Evolutionary conservation across 2,888 invertebrate genomes (phyloP), one percentile per base, ranked within the genome.

Genomic region (Sericinus montela): DNA sequence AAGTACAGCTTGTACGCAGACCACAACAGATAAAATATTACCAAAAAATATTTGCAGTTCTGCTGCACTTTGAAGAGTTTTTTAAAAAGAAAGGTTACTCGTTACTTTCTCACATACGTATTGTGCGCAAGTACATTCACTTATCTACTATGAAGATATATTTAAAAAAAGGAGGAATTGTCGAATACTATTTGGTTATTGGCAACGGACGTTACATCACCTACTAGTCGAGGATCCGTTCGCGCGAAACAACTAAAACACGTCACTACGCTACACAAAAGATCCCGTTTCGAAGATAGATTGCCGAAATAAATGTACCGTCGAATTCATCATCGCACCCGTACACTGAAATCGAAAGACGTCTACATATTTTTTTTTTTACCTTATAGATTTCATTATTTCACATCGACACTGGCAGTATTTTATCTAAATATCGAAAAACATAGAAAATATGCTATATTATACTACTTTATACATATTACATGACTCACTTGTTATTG

Each of bases 401-500:
- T 62, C 64, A 74, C 66, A 63, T 65, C 69, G 72, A 77, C 72
- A 76, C 72, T 78, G 82, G 81, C 83, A 82, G 79, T 83, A 80
- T 72, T 75, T 74, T 65, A 80, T 80, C 82, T 84, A 85, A 78
- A 79, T 81, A 82, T 83, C 77, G 81, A 84, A 81, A 82, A 82
- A 81, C 75, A 83, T 78, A 80, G 79, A 82, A 83, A 81, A 80
- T 82, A 80, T 80, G 66, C 73, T 80, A 76, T 80, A 78, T 67
- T 80, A 78, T 67, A 61, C 82, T 86, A 85, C 70, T 80, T 83
- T 84, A 74, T 84, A 85, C 78, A 80, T 69, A 69, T 72, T 69
- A 75, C 65, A 75, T 76, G 81, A 82, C 72, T 86, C 84, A 84
- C 80, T 69, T 73, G 72, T 84, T 86, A 87, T 86, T 87, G 86